These are phyloP conservation scores for Anarhynchus alexandrinus DNA, from an alignment of 2,113 vertebrate genomes.

Conservation along the genomic window DNA sequence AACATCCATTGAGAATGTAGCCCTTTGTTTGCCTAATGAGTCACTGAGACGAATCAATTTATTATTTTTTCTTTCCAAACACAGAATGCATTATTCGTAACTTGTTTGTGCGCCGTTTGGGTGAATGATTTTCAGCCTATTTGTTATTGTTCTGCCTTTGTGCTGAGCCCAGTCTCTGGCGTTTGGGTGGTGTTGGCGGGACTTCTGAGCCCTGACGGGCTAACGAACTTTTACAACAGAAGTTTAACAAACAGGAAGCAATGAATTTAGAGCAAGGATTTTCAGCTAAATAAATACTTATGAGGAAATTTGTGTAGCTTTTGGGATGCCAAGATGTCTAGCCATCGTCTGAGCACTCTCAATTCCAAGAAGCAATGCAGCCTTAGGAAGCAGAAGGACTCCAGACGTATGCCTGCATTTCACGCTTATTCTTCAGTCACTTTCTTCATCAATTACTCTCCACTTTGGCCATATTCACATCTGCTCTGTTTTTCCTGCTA, in stretches of 20 bases:
- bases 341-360: background rate
- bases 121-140: background rate
- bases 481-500: background rate
- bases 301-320: background rate
- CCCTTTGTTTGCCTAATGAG: conserved; percentile 35
- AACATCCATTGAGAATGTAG: background rate
- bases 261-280: background rate
- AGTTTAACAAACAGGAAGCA: background rate
- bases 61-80: background rate
- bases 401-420: background rate
- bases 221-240: background rate
- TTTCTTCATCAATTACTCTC: background rate
- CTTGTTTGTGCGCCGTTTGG: background rate
- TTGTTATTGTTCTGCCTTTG: background rate
- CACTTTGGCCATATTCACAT: background rate
- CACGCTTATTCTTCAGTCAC: background rate
- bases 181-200: background rate
- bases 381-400: background rate
- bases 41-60: background rate
- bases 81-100: background rate
- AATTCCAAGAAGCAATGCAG: background rate
- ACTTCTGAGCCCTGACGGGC: background rate
- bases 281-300: conserved; percentile 4
- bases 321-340: background rate
- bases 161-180: background rate